Base-by-base conservation (phyloP, 37 sponge, comb jelly and placozoan species). In the Spongilla lacustris region DNA sequence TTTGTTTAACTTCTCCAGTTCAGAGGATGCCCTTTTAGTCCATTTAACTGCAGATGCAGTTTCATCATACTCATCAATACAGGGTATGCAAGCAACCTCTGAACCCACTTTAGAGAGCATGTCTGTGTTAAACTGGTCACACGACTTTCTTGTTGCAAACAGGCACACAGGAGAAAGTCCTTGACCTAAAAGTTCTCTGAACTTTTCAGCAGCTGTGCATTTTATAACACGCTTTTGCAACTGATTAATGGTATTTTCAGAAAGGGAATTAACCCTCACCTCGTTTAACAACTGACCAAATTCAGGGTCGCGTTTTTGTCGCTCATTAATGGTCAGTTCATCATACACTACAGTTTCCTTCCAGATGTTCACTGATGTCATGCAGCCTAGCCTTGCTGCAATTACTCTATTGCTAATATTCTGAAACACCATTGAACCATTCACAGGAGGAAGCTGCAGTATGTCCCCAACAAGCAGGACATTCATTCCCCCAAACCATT, bases 251-350 rank as follows among this genome's bases (percentile, higher is more conserved):
- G 17, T 68, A 35, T 33, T 48, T 11, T 67, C 30, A 35, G 69
- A 30, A 68, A 58, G 4, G 19, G 14, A 58, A 58, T 58, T 58
- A 71, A 22, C 27, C 26, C 88, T 74, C 22, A 81, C 79, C 34
- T 71, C 48, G 25, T 87, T 31, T 22, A 92, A 48, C 50, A 86
- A 73, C 23, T 46, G 17, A 19, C 30, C 34, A 70, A 69, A 82
- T 73, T 19, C 36, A n/a, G 17, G 32, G 76, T 87, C 91, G 14
- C 50, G 50, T 46, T 77, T 79, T 48, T 94, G 91, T 27, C 91
- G 85, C 78, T 89, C 90, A 87, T 95, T 95, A 41, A 90, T 86
- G 49, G 82, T 86, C 35, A 91, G 71, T 73, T 91, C 87, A 34
- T 91, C 91, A 50, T 91, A 91, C 4, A 82, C 73, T n/a, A 85